These are phyloP conservation scores for Leptogaster cylindrica DNA, from an alignment of 2,888 invertebrate species.

Conservation along the genomic window DNA sequence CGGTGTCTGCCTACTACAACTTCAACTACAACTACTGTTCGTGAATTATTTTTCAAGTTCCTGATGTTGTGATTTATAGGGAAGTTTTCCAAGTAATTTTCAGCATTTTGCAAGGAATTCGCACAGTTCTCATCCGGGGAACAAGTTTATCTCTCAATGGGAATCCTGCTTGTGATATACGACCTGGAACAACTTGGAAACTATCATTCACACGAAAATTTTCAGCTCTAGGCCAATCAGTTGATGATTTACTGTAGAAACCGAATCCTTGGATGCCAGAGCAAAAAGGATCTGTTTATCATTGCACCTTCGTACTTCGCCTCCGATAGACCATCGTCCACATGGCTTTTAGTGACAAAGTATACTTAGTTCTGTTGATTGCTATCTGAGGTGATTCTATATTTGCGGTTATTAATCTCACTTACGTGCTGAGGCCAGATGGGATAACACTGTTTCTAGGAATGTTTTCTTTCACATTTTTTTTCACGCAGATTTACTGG, in stretches of 20 bases:
- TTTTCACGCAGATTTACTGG: too few relatives aligned
- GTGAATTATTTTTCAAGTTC: constrained; percentile 17
- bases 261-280: neutral
- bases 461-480: too few relatives aligned
- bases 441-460: too few relatives aligned
- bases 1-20: neutral
- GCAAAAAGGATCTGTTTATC: neutral
- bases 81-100: neutral
- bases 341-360: neutral
- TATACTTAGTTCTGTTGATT: too few relatives aligned
- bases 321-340: neutral
- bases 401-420: too few relatives aligned
- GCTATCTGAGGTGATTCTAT: too few relatives aligned
- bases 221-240: constrained; percentile 20
- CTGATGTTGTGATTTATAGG: constrained; percentile 24
- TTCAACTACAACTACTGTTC: neutral
- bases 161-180: constrained; percentile 30
- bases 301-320: neutral
- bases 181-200: constrained; percentile 17
- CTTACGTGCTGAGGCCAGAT: too few relatives aligned
- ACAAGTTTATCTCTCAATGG: constrained; percentile 17
- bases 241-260: constrained; percentile 8
- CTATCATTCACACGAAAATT: constrained; percentile 33
- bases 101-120: neutral
- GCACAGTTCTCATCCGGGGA: neutral